These are phyloP conservation scores for Idaea straminata DNA, from an alignment of 2,888 invertebrate species.

Conservation along the genomic window DNA sequence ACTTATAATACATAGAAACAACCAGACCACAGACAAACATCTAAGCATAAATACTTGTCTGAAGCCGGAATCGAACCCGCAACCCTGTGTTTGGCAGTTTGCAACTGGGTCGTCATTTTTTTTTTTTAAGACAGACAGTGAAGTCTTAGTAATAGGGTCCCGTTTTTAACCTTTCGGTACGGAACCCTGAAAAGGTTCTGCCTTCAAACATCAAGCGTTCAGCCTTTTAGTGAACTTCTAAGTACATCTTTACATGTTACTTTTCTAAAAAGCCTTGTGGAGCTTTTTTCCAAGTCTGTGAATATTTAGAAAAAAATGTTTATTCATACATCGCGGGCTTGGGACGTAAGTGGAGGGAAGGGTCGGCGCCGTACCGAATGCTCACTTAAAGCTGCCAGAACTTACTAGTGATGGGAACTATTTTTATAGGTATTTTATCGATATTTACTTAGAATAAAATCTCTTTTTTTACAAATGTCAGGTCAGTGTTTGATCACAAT, in stretches of 20 bases:
- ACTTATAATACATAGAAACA: no score
- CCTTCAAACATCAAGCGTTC: not conserved
- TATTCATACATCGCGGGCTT: conserved; percentile 39
- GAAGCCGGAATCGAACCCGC: no score
- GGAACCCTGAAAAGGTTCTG: no score
- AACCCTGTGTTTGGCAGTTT: no score
- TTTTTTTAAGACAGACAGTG: no score
- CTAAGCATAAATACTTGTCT: no score
- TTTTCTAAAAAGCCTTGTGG: not conserved
- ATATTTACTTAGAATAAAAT: not conserved
- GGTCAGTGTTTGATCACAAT: no score
- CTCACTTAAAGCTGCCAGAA: conserved; percentile 54
- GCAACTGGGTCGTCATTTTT: no score
- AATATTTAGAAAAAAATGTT: conserved; percentile 21
- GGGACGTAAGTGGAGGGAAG: conserved; percentile 38
- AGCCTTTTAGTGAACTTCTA: not conserved
- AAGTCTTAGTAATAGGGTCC: no score
- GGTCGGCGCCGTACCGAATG: conserved; percentile 53
- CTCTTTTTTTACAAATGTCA: no score
- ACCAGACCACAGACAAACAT: no score
- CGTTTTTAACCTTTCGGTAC: no score
- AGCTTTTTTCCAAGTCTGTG: conserved; percentile 1
- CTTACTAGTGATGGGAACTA: conserved; percentile 30
- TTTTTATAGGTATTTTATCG: not conserved
- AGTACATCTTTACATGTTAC: not conserved